These are phyloP conservation scores for Tauraco hartlaubi DNA, from an alignment of 2,797 vertebrate species.

Conservation along the genomic window DNA sequence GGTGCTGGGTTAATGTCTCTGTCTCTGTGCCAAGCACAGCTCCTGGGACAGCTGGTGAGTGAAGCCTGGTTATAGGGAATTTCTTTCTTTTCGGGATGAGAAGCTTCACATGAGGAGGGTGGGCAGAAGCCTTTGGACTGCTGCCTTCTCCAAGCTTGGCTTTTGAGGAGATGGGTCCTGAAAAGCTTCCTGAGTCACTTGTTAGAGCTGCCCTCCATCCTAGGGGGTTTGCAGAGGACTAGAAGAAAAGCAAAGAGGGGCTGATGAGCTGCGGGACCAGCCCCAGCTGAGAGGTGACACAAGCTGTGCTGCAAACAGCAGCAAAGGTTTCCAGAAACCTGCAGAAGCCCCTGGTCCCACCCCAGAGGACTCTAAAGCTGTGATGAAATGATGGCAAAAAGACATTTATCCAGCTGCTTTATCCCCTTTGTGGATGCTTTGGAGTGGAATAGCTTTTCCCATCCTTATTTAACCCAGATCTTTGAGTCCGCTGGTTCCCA, in stretches of 20 bases:
- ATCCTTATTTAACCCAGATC: neutral
- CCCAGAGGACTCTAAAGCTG: neutral
- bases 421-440: neutral
- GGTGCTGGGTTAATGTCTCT: neutral
- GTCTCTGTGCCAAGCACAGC: neutral
- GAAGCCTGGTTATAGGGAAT: neutral
- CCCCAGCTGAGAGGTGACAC: neutral
- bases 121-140: neutral
- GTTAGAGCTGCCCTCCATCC: neutral
- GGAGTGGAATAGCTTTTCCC: neutral
- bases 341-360: neutral
- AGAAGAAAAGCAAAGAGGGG: neutral
- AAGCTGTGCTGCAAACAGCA: neutral
- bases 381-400: neutral
- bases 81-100: neutral
- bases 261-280: neutral
- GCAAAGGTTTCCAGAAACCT: neutral
- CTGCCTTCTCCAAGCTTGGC: fast-evolving
- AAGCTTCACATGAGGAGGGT: neutral
- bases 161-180: neutral
- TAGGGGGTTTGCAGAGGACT: neutral
- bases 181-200: neutral
- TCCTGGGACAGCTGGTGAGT: neutral
- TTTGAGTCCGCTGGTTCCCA: neutral
- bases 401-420: neutral